Evolutionary conservation across 2,113 vertebrate genomes (phyloP), one percentile per base, ranked within the genome.

Genomic region (Himantopus leucocephalus): DNA sequence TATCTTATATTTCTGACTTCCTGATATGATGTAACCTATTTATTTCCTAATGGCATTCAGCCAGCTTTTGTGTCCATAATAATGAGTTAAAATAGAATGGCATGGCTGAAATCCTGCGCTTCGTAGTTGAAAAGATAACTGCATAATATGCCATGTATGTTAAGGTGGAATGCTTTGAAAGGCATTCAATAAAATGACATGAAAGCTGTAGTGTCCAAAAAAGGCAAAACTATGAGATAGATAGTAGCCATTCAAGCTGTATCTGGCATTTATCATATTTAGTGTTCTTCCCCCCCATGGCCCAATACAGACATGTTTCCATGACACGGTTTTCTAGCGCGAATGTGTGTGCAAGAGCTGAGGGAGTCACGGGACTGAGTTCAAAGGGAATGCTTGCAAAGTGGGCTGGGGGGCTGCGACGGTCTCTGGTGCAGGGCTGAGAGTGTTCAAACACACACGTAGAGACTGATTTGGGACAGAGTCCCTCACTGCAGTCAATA

Each of bases 381-480:
- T 70, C 14, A 48, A 85, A 83, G 45, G 23, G 58, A 72, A 62
- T 22, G 19, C 10, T 41, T 79, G 10, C 24, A 34, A 32, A 20
- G 24, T 48, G 75, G 58, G 9, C 32, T 86, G 45, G 10, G 48
- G 45, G 29, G 8, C 24, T 72, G 53, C 0, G 0, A 3, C 1
- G 0, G 12, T 52, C 41, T 37, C 67, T 76, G 35, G 6, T 4
- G 7, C 12, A 32, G 5, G 10, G 18, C 48, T 73, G 35, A 64
- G 14, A 8, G 14, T 59, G n/a, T 70, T 90, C 72, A 55, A 60
- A 53, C 17, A 5, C 9, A 18, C 10, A 17, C 37, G 7, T 2
- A 37, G 27, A 85, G 53, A 45, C 11, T 26, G 75, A 41, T 73
- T 26, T 30, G 48, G 21, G 47, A 21, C 23, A 52, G 35, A 48